These are phyloP conservation scores for Nettapus auritus DNA, from an alignment of 2,113 vertebrate species.

Conservation along the genomic window DNA sequence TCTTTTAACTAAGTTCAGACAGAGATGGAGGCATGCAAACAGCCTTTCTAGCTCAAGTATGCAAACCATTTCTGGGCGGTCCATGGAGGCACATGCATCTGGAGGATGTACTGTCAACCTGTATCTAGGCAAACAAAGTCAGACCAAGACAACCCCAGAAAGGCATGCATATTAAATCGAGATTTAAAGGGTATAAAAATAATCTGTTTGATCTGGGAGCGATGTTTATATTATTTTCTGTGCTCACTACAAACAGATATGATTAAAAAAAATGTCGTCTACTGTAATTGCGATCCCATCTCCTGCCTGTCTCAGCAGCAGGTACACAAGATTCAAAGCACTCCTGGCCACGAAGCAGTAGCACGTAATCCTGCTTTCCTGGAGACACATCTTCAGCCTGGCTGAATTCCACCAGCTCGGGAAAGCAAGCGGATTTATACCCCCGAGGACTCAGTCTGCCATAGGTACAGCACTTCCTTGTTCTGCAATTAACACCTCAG, in stretches of 20 bases:
- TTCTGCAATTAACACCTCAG: slow-evolving; percentile 79
- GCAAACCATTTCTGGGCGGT: slow-evolving; percentile 27
- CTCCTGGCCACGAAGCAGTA: slow-evolving; percentile 61
- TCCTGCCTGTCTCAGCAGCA: slow-evolving; percentile 35
- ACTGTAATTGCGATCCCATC: slow-evolving; percentile 49
- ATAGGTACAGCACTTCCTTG: slow-evolving; percentile 79
- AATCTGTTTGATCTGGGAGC: slow-evolving; percentile 59
- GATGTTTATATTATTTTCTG: slow-evolving; percentile 59
- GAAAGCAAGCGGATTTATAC: slow-evolving; percentile 35
- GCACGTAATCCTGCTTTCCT: slow-evolving; percentile 69
- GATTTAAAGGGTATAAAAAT: slow-evolving; percentile 53
- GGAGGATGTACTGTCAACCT: neutral
- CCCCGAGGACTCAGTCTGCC: neutral
- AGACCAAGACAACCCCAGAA: slow-evolving; percentile 40
- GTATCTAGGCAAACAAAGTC: slow-evolving; percentile 44
- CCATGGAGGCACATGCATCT: neutral
- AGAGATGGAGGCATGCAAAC: neutral
- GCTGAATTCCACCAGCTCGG: neutral
- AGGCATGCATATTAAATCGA: slow-evolving; percentile 55
- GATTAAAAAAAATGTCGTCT: slow-evolving; percentile 45
- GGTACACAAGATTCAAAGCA: slow-evolving; percentile 62
- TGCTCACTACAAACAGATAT: slow-evolving; percentile 48
- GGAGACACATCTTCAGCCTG: slow-evolving; percentile 58
- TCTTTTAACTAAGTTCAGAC: neutral
- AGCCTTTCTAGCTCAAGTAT: slow-evolving; percentile 3